Evolutionary conservation across 1,140 invertebrate genomes (phyloP), one percentile per base, ranked within the genome.

Genomic region (Diachasma alloeum): DNA sequence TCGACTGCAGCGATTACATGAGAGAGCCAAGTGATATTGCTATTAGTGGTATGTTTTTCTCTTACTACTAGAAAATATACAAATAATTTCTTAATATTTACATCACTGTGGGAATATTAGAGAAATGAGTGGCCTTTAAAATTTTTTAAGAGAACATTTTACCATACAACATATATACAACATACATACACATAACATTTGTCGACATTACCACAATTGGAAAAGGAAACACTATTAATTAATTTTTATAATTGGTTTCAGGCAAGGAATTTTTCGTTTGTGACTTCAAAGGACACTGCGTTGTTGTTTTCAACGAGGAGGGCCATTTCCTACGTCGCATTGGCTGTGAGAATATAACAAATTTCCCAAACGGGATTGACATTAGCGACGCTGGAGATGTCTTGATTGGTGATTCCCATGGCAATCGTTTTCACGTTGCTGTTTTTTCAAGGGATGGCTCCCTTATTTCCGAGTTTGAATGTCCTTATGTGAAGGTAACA

Each of bases 281-380:
- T 88, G 97, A 99, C 89, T 99, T 98, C 87, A 99, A 99, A 90
- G 97, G 97, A 72, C 97, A 99, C 88, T 98, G 97, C 87, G 97
- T 99, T 17, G 96, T 97, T 42, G 97, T 99, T 19, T 98, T 98
- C 89, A 95, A 94, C 85, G 96, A 97, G 85, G 95, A 96, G 73
- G 97, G 97, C 76, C 93, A 93, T 73, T 98, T 97, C 88, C 88
- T 98, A 77, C 94, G 97, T 79, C 94, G 97, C 79, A 98, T 99
- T 90, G 97, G 97, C 71, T 96, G 95, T 90, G 97, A 98, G 89
- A 97, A 95, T 86, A 93, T 98, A 80, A 99, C 97, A 80, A 98
- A 97, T 88, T 99, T 97, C 89, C 97, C 97, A 10, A 99, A 98
- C 89, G 98, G 98, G 75, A 99, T 99, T 83, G 97, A 99, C 89